Percentiles rank a stretch among this genome's conserved stretches.
Evolutionary conservation across 2,888 invertebrate genomes (phyloP).

Genomic region (Spilosoma lubricipeda): DNA sequence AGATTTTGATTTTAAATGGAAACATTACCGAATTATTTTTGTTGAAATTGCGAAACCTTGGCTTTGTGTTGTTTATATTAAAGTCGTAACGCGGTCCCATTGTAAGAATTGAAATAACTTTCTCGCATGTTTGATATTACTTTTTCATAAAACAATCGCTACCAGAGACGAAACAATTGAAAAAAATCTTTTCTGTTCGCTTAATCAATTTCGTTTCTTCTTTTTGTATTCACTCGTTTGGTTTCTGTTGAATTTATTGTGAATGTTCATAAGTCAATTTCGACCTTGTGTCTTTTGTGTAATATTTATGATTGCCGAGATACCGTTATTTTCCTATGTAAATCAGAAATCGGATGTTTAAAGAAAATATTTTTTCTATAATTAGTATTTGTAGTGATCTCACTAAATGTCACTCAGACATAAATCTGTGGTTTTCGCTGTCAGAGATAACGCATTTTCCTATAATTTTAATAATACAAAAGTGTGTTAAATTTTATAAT

Average conservation of each 20-base stretch:
- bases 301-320: neutral
- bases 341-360: neutral
- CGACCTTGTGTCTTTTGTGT: neutral
- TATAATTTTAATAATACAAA: too few relatives aligned
- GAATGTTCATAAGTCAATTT: neutral
- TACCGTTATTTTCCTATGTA: neutral
- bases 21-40: neutral
- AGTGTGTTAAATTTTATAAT: neutral
- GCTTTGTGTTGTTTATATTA: neutral
- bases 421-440: neutral
- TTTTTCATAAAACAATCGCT: neutral
- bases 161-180: neutral
- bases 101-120: neutral
- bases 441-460: too few relatives aligned
- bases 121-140: neutral
- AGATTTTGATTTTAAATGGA: neutral
- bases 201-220: conserved; percentile 1
- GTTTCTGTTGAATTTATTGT: neutral
- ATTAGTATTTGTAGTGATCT: too few relatives aligned
- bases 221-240: neutral
- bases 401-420: too few relatives aligned
- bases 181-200: neutral
- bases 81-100: neutral
- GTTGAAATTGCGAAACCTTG: neutral
- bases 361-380: neutral